A percentile compares a stretch with the other conserved stretches of the same genome.
Conservation (phyloP, 2,797 vertebrate genomes). For the Sylvilagus floridanus region DNA sequence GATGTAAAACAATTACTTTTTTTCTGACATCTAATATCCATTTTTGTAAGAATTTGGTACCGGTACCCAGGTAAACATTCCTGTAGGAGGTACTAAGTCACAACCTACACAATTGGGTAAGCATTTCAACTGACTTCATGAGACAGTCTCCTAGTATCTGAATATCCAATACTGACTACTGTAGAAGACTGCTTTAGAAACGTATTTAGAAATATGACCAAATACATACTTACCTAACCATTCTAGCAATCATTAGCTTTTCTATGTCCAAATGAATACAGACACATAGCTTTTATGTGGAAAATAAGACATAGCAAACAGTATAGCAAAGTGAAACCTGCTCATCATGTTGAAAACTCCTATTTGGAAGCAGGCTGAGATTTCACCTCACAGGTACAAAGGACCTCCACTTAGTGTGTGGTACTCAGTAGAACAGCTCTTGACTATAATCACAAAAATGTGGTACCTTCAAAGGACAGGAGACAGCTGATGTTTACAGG, state of each 20-base stretch:
- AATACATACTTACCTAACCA: not conserved
- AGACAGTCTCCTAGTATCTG: not conserved
- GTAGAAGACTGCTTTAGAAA: not conserved
- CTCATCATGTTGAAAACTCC: not conserved
- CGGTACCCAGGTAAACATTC: not conserved
- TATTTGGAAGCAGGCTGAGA: not conserved
- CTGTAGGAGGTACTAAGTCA: slow-evolving; percentile 22
- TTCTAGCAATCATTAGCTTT: not conserved
- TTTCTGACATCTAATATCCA: slow-evolving; percentile 35
- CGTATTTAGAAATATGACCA: slow-evolving; percentile 7
- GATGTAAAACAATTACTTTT: not conserved
- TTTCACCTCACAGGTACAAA: not conserved
- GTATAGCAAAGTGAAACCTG: not conserved
- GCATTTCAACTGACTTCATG: not conserved
- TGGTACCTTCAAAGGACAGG: not conserved
- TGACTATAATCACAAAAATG: not conserved
- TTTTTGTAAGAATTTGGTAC: slow-evolving; percentile 10
- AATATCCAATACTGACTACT: not conserved
- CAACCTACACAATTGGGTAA: not conserved
- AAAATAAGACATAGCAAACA: not conserved
- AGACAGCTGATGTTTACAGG: not conserved
- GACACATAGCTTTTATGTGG: not conserved
- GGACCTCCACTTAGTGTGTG: not conserved
- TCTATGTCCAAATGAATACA: not conserved
- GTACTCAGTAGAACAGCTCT: not conserved